Conservation (phyloP, 1,140 invertebrate species). For the Caenorhabditis remanei region DNA sequence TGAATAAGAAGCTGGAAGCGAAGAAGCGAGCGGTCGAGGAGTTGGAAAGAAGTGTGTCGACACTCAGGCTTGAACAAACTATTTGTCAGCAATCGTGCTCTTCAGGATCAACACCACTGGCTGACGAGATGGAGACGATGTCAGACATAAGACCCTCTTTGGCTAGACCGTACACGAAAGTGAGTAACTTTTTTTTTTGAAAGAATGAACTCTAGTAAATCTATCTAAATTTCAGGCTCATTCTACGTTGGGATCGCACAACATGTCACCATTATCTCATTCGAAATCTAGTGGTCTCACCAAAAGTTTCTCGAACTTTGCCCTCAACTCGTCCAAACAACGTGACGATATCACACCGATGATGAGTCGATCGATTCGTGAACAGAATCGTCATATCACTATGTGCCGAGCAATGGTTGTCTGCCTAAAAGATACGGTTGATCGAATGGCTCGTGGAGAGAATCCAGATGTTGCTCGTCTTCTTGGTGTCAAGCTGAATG, state of each 20-base stretch:
- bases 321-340: slow-evolving; percentile 24
- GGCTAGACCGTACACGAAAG: slow-evolving; percentile 25
- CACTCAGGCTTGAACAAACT: slow-evolving; percentile 15
- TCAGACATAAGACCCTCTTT: slow-evolving; percentile 16
- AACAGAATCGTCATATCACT: slow-evolving; percentile 43
- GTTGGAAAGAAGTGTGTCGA: slow-evolving; percentile 42
- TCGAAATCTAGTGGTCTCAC: slow-evolving; percentile 34
- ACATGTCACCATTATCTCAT: slow-evolving; percentile 29
- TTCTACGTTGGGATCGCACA: slow-evolving; percentile 17
- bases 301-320: slow-evolving; percentile 38
- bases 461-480: slow-evolving; percentile 45
- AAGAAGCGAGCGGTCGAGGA: slow-evolving; percentile 39
- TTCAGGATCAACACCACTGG: slow-evolving; percentile 21
- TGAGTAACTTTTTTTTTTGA: not conserved
- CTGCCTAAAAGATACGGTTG: slow-evolving; percentile 32
- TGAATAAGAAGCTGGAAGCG: slow-evolving; percentile 42
- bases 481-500: slow-evolving; percentile 34
- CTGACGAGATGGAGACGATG: slow-evolving; percentile 50
- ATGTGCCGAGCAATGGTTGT: slow-evolving; percentile 48
- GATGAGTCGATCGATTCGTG: slow-evolving; percentile 35
- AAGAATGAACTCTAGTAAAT: not conserved
- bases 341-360: slow-evolving; percentile 9
- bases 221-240: not conserved
- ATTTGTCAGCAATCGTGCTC: slow-evolving; percentile 42
- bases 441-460: slow-evolving; percentile 40